phyloP scores from a whole-genome alignment of 2,888 invertebrate species.

The Drosophila mayaguana region DNA sequence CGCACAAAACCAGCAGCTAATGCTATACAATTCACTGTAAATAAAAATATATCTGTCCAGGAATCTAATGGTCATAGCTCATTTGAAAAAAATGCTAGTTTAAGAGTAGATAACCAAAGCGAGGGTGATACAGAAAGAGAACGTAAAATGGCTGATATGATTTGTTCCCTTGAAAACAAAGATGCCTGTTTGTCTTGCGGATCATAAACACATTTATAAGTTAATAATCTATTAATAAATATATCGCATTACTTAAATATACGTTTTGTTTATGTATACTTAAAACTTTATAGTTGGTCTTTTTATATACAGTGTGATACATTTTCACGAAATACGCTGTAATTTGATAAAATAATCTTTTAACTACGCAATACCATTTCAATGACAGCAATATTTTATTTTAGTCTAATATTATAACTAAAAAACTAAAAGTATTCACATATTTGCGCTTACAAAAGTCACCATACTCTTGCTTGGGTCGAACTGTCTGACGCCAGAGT shows the following conservation, averaged over 20 bases:
- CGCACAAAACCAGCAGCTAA: constrained; percentile 98
- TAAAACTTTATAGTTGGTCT: background rate
- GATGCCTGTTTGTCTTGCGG: constrained; percentile 95
- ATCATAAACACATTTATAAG: constrained; percentile 86
- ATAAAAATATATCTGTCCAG: constrained; percentile 89
- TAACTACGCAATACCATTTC: too few species aligned
- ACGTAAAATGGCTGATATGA: constrained; percentile 90
- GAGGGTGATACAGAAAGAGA: constrained; percentile 70
- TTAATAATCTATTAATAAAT: background rate
- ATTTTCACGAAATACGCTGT: too few species aligned
- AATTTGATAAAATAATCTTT: too few species aligned
- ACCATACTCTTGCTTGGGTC: too few species aligned
- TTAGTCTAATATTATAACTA: too few species aligned
- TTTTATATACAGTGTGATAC: too few species aligned
- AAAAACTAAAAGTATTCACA: too few species aligned
- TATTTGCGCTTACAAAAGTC: too few species aligned
- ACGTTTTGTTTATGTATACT: background rate
- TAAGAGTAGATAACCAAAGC: constrained; percentile 8
- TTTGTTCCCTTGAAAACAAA: constrained; percentile 94
- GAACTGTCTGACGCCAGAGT: too few species aligned
- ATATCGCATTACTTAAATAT: background rate
- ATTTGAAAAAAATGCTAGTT: constrained; percentile 20
- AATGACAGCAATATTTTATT: too few species aligned
- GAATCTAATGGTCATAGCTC: constrained; percentile 46
- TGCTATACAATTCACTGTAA: constrained; percentile 99